Evolutionary conservation across 2,113 vertebrate genomes (phyloP).

Genomic region (Ailuropoda melanoleuca): DNA sequence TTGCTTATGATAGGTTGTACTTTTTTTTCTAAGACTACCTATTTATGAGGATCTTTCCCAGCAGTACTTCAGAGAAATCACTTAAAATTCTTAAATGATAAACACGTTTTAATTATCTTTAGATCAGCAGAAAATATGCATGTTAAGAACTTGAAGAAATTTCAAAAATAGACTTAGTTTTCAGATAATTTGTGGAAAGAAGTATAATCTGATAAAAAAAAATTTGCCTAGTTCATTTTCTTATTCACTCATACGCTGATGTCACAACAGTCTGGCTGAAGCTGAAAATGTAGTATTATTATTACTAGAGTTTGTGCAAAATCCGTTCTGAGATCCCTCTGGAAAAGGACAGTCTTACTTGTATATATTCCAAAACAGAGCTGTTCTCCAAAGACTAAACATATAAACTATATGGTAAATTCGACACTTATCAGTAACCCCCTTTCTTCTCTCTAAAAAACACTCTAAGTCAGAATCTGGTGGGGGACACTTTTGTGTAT

Average conservation of each 20-base stretch:
- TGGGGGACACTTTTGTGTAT: not conserved
- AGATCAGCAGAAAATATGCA: not conserved
- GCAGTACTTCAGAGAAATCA: not conserved
- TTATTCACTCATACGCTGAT: not conserved
- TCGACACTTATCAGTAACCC: not conserved
- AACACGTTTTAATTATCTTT: not conserved
- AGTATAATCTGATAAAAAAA: not conserved
- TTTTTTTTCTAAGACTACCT: not conserved
- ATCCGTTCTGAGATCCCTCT: conserved; percentile 1
- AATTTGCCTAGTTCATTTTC: not conserved
- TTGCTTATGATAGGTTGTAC: not conserved
- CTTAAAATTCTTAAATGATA: not conserved
- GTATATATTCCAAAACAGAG: not conserved
- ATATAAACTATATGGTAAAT: not conserved
- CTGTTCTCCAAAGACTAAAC: not conserved
- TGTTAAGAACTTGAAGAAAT: not conserved
- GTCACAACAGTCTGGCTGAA: not conserved
- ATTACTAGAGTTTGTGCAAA: not conserved
- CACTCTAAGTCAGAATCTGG: not conserved
- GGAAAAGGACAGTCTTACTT: not conserved
- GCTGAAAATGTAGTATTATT: not conserved
- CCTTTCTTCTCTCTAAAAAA: conserved; percentile 13
- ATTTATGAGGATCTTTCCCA: not conserved
- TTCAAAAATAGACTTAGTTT: not conserved
- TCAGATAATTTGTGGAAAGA: not conserved